phyloP scores from a whole-genome alignment of 2,888 invertebrate genomes.

The Diaperis boleti region DNA sequence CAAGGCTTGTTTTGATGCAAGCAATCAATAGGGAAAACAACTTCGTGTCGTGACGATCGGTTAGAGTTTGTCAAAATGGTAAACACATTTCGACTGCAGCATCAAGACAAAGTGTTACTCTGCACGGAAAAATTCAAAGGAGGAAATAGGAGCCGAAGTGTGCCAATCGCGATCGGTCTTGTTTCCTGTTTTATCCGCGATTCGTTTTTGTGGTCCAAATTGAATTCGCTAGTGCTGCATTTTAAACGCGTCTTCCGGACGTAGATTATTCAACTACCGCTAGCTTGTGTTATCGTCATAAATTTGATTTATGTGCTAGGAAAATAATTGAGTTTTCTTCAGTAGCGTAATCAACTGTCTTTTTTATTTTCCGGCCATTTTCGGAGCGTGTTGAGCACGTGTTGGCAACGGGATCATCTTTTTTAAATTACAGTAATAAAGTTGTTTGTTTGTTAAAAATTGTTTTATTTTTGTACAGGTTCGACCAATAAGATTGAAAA shows the following conservation, averaged over 20 bases:
- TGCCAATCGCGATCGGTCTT: slow-evolving; percentile 9
- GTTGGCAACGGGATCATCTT: no score
- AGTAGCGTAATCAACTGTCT: background rate
- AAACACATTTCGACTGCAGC: no score
- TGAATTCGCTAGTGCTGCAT: slow-evolving; percentile 3
- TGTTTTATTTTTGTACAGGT: background rate
- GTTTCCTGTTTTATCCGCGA: slow-evolving; percentile 17
- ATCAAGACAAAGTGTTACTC: no score
- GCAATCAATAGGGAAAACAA: no score
- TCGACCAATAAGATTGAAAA: background rate
- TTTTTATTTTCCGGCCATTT: slow-evolving; percentile 6
- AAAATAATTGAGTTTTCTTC: slow-evolving; percentile 28
- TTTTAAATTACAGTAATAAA: no score
- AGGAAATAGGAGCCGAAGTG: slow-evolving; percentile 14
- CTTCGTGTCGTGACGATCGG: no score
- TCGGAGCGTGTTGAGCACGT: background rate
- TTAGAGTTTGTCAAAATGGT: no score
- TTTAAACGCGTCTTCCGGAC: slow-evolving; percentile 20
- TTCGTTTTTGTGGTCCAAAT: slow-evolving; percentile 13
- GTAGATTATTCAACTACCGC: slow-evolving; percentile 22
- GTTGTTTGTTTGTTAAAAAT: no score
- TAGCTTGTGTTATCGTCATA: slow-evolving; percentile 21
- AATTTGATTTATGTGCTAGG: slow-evolving; percentile 24
- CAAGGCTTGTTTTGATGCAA: no score
- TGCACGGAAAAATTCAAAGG: background rate